Conservation (phyloP, 2,888 invertebrate species). For the Argyra leucocephala region DNA sequence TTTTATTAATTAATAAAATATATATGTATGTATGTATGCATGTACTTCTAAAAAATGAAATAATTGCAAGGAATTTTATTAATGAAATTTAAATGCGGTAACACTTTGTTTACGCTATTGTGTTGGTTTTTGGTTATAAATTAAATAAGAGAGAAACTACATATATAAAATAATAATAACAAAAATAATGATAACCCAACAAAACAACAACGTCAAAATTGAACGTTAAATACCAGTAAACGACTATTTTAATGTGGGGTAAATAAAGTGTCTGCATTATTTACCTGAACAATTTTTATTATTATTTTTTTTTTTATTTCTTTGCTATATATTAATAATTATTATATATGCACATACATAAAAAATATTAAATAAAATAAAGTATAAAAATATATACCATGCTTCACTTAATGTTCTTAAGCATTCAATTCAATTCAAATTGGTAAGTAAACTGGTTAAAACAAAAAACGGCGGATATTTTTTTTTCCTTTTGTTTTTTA, state of each 20-base stretch:
- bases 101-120: neutral
- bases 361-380: neutral
- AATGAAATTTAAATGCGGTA: too few species aligned
- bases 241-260: neutral
- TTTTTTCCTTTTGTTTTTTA: neutral
- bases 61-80: too few species aligned
- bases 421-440: neutral
- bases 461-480: neutral
- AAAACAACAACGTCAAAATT: neutral
- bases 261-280: neutral
- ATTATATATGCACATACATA: too few species aligned
- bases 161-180: neutral
- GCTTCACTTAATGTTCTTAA: neutral
- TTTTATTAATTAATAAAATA: too few species aligned
- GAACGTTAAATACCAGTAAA: neutral
- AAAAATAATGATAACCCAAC: neutral
- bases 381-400: neutral
- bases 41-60: too few species aligned
- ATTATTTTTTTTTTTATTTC: neutral
- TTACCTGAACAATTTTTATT: neutral
- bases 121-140: neutral
- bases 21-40: too few species aligned
- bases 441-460: conserved; percentile 2
- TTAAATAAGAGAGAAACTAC: neutral
- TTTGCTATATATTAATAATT: neutral